phyloP scores from a whole-genome alignment of 2,888 invertebrate species.

The Amblyjoppa proteus region DNA sequence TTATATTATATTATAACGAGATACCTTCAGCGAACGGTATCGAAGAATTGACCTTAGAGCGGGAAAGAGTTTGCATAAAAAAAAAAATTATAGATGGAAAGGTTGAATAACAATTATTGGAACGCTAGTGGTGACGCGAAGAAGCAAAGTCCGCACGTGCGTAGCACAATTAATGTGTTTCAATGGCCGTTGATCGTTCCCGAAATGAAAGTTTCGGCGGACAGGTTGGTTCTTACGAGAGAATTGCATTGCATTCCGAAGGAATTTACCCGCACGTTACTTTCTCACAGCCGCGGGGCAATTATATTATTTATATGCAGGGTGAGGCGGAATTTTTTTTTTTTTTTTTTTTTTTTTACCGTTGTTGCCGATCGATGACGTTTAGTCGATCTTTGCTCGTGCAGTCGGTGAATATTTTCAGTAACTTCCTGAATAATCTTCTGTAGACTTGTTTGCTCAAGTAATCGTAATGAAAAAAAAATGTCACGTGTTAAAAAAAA shows the following conservation, averaged over 20 bases:
- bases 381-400: neutral
- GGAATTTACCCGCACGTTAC: slow-evolving; percentile 36
- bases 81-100: neutral
- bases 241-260: slow-evolving; percentile 37
- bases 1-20: neutral
- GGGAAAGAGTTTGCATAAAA: neutral
- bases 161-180: slow-evolving; percentile 37
- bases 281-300: neutral
- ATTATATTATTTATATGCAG: slow-evolving; percentile 1
- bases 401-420: neutral
- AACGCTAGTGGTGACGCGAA: neutral
- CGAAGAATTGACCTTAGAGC: neutral
- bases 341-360: neutral
- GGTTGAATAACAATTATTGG: neutral
- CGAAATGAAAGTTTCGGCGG: slow-evolving; percentile 41
- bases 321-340: neutral
- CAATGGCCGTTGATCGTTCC: slow-evolving; percentile 40
- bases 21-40: neutral
- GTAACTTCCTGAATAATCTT: too few species aligned
- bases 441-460: too few species aligned
- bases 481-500: too few species aligned
- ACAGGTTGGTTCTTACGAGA: slow-evolving; percentile 35
- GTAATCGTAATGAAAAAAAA: too few species aligned
- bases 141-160: neutral
- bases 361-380: neutral